Percentiles rank a stretch among this genome's conserved stretches.
Evolutionary conservation across 2,113 vertebrate genomes (phyloP).

Genomic region (Nipponia nippon): DNA sequence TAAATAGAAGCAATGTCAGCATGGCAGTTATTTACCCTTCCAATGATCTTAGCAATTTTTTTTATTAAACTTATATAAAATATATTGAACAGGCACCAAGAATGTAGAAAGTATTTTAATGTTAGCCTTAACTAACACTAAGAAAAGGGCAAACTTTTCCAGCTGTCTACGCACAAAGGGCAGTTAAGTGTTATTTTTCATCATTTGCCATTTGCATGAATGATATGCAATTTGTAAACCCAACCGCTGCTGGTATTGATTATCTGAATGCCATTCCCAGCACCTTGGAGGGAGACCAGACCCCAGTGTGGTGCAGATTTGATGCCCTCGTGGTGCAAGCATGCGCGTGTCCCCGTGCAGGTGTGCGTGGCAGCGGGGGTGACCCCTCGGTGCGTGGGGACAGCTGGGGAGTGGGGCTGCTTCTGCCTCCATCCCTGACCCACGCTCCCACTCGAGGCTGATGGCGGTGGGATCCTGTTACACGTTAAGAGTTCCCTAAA

Average conservation of each 20-base stretch:
- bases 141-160: slow-evolving; percentile 30
- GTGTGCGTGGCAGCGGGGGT: no score
- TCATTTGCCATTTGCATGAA: neutral
- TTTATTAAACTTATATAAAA: slow-evolving; percentile 62
- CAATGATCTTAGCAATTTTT: slow-evolving; percentile 67
- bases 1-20: slow-evolving; percentile 76
- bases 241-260: neutral
- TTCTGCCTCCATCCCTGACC: neutral
- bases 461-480: slow-evolving; percentile 72
- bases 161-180: neutral
- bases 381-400: rapidly evolving
- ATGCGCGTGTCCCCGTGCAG: rapidly evolving
- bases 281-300: neutral
- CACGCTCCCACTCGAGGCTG: slow-evolving; percentile 67
- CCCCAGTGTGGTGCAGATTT: rapidly evolving
- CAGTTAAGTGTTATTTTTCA: neutral
- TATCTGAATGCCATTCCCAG: neutral
- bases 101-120: slow-evolving; percentile 23
- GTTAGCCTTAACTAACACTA: slow-evolving; percentile 53
- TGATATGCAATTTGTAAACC: neutral
- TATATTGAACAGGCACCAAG: slow-evolving; percentile 42
- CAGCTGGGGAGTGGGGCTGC: rapidly evolving
- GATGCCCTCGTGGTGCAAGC: rapidly evolving
- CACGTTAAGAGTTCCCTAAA: slow-evolving; percentile 72
- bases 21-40: slow-evolving; percentile 73